phyloP scores from a whole-genome alignment of 2,797 vertebrate species.

The Darevskia nairensis region DNA sequence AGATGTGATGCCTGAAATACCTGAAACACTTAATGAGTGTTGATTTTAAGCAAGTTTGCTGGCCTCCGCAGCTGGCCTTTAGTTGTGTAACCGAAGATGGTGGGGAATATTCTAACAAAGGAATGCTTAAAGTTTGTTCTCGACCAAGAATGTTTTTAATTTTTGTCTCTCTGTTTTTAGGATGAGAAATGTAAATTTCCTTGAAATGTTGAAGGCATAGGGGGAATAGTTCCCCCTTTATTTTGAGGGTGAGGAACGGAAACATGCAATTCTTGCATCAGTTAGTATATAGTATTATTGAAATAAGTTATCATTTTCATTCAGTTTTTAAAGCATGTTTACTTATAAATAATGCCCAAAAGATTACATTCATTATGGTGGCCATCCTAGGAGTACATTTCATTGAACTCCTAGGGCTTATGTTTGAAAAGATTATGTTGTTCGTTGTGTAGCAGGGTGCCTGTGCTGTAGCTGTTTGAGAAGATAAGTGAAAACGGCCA shows the following conservation, averaged over 20 bases:
- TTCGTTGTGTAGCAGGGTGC: neutral
- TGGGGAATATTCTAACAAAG: neutral
- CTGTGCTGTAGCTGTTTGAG: neutral
- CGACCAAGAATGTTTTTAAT: neutral
- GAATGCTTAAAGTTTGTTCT: neutral
- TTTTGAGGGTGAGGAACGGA: too few species aligned
- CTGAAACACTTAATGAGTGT: neutral
- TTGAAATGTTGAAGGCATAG: too few species aligned
- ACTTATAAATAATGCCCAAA: neutral
- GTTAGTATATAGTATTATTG: too few species aligned
- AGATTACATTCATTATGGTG: neutral
- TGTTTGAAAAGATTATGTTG: neutral
- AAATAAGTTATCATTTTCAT: too few species aligned
- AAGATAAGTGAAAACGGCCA: neutral
- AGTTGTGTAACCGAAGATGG: neutral
- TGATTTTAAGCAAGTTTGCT: neutral
- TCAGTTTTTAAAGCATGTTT: neutral
- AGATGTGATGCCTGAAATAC: neutral
- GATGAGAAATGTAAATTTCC: neutral
- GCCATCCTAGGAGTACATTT: neutral
- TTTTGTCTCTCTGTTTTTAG: neutral
- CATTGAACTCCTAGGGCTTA: neutral
- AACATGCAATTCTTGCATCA: too few species aligned
- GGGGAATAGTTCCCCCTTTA: too few species aligned
- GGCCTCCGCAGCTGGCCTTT: neutral